Conservation (phyloP, 2,888 invertebrate genomes). For the Cotesia congregata region DNA sequence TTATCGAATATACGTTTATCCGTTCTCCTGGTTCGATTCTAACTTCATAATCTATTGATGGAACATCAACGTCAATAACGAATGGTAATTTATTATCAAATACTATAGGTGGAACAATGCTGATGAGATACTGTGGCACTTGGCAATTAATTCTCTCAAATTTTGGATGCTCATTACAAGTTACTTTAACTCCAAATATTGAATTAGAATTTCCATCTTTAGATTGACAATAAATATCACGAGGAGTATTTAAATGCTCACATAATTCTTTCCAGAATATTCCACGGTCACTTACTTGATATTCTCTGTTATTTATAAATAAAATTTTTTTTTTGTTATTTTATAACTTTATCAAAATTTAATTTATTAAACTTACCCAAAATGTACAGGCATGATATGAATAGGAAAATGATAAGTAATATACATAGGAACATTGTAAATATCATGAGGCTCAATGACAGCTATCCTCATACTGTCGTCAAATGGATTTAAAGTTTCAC, state of each 20-base stretch:
- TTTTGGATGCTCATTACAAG: constrained; percentile 53
- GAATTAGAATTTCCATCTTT: constrained; percentile 73
- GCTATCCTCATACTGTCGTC: constrained; percentile 81
- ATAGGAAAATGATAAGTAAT: constrained; percentile 87
- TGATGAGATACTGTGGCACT: constrained; percentile 81
- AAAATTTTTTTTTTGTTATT: not conserved
- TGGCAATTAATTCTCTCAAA: constrained; percentile 59
- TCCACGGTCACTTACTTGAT: constrained; percentile 79
- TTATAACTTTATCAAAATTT: constrained; percentile 19
- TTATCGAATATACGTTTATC: constrained; percentile 78
- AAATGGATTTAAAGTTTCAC: constrained; percentile 81
- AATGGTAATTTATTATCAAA: constrained; percentile 85
- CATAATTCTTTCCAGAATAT: constrained; percentile 87
- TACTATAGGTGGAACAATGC: constrained; percentile 81
- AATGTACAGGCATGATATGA: constrained; percentile 80
- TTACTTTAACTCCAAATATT: constrained; percentile 79
- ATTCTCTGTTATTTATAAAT: constrained; percentile 72
- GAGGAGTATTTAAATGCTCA: constrained; percentile 76
- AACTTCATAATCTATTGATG: constrained; percentile 71
- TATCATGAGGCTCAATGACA: constrained; percentile 81
- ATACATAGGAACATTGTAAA: constrained; percentile 82
- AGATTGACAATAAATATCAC: constrained; percentile 79
- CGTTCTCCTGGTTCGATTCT: constrained; percentile 82
- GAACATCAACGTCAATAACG: constrained; percentile 75
- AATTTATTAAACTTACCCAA: constrained; percentile 74